Evolutionary conservation across 2,797 vertebrate genomes (phyloP).

Genomic region (Limosa lapponica): DNA sequence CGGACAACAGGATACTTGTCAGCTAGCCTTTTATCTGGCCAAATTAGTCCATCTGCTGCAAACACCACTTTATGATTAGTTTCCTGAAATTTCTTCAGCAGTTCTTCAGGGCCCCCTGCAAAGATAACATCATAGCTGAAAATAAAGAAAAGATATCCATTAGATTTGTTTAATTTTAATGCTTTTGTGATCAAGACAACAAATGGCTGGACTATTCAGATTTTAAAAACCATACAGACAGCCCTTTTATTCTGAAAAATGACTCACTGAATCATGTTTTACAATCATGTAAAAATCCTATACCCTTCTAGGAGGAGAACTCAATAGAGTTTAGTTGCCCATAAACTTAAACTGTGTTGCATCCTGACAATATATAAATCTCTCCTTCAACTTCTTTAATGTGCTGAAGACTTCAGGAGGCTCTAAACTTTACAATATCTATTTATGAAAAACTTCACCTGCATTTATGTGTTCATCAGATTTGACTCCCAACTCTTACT

Average conservation of each 20-base stretch:
- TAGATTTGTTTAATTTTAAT: not conserved
- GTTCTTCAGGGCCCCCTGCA: conserved; percentile 91
- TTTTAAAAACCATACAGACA: not conserved
- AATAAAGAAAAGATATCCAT: not conserved
- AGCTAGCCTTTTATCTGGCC: conserved; percentile 91
- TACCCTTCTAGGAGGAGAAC: not conserved
- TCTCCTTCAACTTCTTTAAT: not conserved
- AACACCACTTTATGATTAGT: conserved; percentile 92
- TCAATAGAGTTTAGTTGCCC: not conserved
- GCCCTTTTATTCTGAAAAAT: not conserved
- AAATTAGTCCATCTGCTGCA: conserved; percentile 91
- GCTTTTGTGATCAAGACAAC: not conserved
- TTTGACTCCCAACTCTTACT: not conserved
- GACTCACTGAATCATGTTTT: not conserved
- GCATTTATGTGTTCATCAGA: not conserved
- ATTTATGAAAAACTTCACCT: not conserved
- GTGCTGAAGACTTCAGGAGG: not conserved
- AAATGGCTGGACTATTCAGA: not conserved
- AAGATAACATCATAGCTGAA: conserved; percentile 95
- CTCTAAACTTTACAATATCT: not conserved
- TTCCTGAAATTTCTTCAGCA: conserved; percentile 92
- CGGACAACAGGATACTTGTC: conserved; percentile 93
- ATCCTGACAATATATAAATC: not conserved
- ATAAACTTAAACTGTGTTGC: not conserved
- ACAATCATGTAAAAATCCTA: not conserved